Evolutionary conservation across 2,113 vertebrate genomes (phyloP).

Genomic region (Saguinus imperator): DNA sequence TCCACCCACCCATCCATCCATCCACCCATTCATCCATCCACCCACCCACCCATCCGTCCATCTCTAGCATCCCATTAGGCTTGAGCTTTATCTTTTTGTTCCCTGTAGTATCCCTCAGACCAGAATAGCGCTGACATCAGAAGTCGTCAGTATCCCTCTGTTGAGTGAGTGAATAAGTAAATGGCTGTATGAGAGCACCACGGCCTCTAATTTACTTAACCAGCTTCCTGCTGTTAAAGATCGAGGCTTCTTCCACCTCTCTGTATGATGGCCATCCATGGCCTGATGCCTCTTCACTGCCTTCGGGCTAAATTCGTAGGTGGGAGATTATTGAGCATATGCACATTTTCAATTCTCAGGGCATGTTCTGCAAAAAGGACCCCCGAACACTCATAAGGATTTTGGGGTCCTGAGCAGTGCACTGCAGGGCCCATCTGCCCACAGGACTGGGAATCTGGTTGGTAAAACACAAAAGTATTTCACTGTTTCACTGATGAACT

Average conservation of each 20-base stretch:
- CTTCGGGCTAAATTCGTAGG: background rate
- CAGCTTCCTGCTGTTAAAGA: background rate
- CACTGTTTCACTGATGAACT: background rate
- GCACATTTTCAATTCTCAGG: background rate
- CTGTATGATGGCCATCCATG: rapidly evolving
- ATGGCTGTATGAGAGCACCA: background rate
- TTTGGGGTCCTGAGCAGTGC: background rate
- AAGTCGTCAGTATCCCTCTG: background rate
- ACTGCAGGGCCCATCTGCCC: rapidly evolving
- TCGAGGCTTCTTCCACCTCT: background rate
- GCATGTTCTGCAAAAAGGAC: background rate
- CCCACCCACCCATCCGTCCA: background rate
- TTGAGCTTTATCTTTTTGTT: background rate
- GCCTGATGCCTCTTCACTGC: background rate
- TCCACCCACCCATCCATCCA: too few species aligned
- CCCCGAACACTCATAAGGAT: background rate
- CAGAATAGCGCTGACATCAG: background rate
- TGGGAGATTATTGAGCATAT: background rate
- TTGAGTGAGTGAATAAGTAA: background rate
- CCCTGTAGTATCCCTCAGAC: background rate
- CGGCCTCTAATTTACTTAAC: background rate
- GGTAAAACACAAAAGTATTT: background rate
- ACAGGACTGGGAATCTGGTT: background rate
- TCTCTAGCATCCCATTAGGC: background rate
- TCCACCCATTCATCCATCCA: too few species aligned